Conservation (phyloP, 2,797 vertebrate species). For the Peromyscus eremicus region DNA sequence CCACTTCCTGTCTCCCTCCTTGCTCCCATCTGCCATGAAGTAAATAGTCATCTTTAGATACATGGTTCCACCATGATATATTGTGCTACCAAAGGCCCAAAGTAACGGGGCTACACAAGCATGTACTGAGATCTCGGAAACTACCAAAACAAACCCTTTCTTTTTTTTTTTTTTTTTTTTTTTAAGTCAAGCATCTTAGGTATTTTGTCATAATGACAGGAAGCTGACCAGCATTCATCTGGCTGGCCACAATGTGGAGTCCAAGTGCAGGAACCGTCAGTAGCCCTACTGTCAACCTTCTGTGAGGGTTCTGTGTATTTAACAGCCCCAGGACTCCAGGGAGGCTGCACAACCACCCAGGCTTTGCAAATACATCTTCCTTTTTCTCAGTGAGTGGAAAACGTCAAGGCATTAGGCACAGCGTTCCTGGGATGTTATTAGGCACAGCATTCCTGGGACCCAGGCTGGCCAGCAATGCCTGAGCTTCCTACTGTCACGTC, state of each 20-base stretch:
- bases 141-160: background rate
- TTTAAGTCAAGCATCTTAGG: background rate
- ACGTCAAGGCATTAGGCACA: background rate
- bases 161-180: background rate
- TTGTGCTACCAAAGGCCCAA: background rate
- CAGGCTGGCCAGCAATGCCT: background rate
- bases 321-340: background rate
- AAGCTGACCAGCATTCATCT: background rate
- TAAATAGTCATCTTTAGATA: background rate
- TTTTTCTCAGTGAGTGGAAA: conserved; percentile 33
- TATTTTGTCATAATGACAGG: background rate
- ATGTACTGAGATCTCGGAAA: background rate
- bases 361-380: conserved; percentile 12
- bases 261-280: background rate
- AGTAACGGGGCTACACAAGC: background rate
- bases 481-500: background rate
- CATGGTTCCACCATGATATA: background rate
- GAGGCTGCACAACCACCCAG: background rate
- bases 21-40: background rate
- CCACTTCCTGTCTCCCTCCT: background rate
- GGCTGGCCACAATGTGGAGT: background rate
- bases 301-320: conserved; percentile 12
- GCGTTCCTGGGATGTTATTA: background rate
- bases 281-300: background rate
- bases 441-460: background rate